Evolutionary conservation across 2,888 invertebrate species (phyloP).

Genomic region (Blastobasis adustella): DNA sequence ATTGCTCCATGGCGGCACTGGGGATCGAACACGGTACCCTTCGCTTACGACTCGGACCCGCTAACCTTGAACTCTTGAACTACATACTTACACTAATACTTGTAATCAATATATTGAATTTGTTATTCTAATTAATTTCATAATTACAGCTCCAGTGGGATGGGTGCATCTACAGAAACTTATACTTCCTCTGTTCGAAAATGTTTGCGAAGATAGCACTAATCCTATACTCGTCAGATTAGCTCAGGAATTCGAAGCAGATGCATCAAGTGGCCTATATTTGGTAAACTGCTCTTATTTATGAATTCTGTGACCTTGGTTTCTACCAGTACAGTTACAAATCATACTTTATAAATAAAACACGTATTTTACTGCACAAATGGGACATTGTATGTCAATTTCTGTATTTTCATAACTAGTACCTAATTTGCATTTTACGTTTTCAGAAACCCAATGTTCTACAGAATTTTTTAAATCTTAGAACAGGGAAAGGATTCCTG

Average conservation of each 20-base stretch:
- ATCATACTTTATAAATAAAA: not conserved
- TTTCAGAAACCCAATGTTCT: constrained; percentile 47
- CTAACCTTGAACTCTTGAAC: too few species aligned
- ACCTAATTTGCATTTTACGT: not conserved
- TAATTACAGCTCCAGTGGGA: constrained; percentile 32
- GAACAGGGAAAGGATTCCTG: constrained; percentile 35
- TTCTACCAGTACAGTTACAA: not conserved
- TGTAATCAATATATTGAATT: too few species aligned
- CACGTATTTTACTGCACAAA: not conserved
- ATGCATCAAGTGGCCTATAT: constrained; percentile 39
- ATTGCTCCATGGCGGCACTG: too few species aligned
- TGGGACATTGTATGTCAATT: too few species aligned
- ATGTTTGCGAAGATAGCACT: constrained; percentile 53
- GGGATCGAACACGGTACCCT: too few species aligned
- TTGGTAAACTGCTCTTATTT: constrained; percentile 29
- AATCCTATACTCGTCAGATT: constrained; percentile 32
- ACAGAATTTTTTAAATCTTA: constrained; percentile 36
- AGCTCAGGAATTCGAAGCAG: constrained; percentile 41
- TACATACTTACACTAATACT: too few species aligned
- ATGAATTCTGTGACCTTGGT: too few species aligned
- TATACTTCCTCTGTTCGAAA: constrained; percentile 53
- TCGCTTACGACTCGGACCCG: too few species aligned
- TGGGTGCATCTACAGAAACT: constrained; percentile 53
- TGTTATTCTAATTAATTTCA: too few species aligned
- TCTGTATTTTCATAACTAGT: too few species aligned